phyloP scores from a whole-genome alignment of 1,140 invertebrate species.

The Lordiphosa mommai region DNA sequence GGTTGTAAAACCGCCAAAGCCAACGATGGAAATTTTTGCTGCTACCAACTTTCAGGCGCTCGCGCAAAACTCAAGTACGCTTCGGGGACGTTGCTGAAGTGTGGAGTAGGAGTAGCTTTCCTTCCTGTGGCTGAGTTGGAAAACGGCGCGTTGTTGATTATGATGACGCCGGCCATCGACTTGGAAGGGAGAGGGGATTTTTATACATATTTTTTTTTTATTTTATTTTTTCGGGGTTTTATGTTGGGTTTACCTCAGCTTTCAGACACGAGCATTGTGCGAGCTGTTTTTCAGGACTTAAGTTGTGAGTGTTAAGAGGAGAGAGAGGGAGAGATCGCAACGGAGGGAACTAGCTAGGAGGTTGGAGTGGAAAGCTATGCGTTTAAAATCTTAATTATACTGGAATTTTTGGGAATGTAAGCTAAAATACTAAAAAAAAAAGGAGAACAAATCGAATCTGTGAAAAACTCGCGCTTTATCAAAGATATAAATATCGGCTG shows the following conservation, averaged over 20 bases:
- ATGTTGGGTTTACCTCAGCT: conserved; percentile 9
- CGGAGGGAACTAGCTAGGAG: too few relatives aligned
- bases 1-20: conserved; percentile 72
- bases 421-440: too few relatives aligned
- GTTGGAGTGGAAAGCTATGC: too few relatives aligned
- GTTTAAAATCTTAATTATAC: too few relatives aligned
- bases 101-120: neutral
- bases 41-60: conserved; percentile 65
- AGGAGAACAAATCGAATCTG: too few relatives aligned
- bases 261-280: neutral
- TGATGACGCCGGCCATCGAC: conserved; percentile 68
- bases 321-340: too few relatives aligned
- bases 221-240: neutral
- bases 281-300: neutral
- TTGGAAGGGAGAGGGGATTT: conserved; percentile 29
- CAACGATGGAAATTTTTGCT: conserved; percentile 56
- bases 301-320: neutral
- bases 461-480: too few relatives aligned
- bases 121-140: conserved; percentile 19
- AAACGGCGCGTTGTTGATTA: conserved; percentile 46
- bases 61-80: conserved; percentile 69
- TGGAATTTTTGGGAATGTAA: too few relatives aligned
- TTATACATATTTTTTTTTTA: conserved; percentile 2
- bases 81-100: conserved; percentile 45
- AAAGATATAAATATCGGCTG: too few relatives aligned